These are phyloP conservation scores for Metopolophium dirhodum DNA, from an alignment of 1,140 invertebrate genomes.

Conservation along the genomic window DNA sequence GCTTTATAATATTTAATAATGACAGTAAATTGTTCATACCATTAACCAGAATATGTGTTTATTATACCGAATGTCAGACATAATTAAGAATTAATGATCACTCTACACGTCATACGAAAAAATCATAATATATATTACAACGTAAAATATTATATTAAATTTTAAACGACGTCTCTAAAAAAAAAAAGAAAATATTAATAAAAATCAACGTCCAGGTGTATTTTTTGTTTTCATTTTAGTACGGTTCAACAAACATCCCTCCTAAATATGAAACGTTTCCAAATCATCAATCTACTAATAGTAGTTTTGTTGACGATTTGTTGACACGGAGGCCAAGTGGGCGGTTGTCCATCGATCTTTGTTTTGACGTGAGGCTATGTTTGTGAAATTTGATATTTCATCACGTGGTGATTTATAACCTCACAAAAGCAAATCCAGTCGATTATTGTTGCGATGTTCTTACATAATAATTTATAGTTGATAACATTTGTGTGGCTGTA, in stretches of 20 bases:
- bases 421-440: background rate
- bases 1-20: background rate
- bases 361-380: conserved; percentile 2
- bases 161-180: background rate
- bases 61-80: background rate
- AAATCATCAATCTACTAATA: conserved; percentile 5
- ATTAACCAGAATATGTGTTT: background rate
- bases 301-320: conserved; percentile 28
- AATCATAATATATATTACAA: background rate
- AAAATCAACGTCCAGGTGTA: background rate
- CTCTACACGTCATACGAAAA: background rate
- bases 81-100: background rate
- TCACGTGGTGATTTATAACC: conserved; percentile 3
- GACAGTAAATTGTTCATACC: background rate
- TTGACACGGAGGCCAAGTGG: background rate
- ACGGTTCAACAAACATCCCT: background rate
- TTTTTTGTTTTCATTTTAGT: background rate
- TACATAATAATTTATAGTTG: background rate
- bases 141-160: background rate
- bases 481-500: background rate
- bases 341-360: conserved; percentile 16
- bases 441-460: background rate
- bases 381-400: conserved; percentile 20
- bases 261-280: background rate
- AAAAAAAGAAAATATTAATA: background rate